Evolutionary conservation across 2,113 vertebrate species (phyloP).

Genomic region (Rhinolophus sinicus): DNA sequence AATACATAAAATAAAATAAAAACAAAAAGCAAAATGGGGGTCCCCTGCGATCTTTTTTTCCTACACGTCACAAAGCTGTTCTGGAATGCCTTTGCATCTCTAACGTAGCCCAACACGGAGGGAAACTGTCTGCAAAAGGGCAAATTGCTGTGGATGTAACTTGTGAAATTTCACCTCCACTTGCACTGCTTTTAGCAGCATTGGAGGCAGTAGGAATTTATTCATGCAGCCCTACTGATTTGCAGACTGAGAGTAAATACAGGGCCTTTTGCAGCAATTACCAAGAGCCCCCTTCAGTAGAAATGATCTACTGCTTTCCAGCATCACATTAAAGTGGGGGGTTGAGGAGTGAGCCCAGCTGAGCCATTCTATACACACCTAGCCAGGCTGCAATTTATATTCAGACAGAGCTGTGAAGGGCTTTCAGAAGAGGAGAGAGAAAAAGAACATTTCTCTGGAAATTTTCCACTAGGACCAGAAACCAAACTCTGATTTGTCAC

Average conservation of each 20-base stretch:
- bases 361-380: conserved; percentile 28
- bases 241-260: conserved; percentile 53
- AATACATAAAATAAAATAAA: neutral
- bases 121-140: conserved; percentile 3
- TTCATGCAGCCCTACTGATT: neutral
- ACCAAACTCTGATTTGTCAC: conserved; percentile 7
- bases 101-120: neutral
- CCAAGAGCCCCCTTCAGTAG: neutral
- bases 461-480: conserved; percentile 1
- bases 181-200: conserved; percentile 15
- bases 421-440: conserved; percentile 32
- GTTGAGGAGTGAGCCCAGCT: neutral
- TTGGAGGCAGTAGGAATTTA: conserved; percentile 5
- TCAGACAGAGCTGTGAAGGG: conserved; percentile 43
- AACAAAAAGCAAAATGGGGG: neutral
- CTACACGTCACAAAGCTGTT: neutral
- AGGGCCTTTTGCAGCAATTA: conserved; percentile 22
- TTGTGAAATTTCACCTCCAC: neutral
- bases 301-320: conserved; percentile 35
- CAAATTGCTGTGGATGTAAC: neutral
- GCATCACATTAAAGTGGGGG: neutral
- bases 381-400: conserved; percentile 43
- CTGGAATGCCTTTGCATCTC: neutral
- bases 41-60: neutral
- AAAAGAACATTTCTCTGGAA: neutral